Evolutionary conservation across 2,888 invertebrate genomes (phyloP), one percentile per base, ranked within the genome.

Genomic region (Andrena dorsata): DNA sequence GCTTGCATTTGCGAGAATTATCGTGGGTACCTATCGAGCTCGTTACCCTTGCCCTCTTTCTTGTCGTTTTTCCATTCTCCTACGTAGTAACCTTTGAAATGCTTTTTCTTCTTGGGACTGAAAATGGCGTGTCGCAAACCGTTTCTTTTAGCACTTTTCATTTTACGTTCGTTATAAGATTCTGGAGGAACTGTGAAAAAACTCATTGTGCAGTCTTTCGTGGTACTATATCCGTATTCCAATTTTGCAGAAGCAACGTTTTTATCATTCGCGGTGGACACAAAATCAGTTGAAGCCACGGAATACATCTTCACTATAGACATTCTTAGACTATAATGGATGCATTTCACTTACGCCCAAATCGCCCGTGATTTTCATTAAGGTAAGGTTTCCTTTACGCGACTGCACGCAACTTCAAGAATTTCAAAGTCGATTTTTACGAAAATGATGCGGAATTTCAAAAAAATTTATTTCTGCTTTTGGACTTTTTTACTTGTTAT

Each of bases 61-160:
- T 91, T 86, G 89, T 96, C 95, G 51, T 94, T 91, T 79, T 94
- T 95, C 96, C 96, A 96, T 56, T 96, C 95, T 0, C 96, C 96
- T 69, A 94, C 94, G 85, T 96, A 96, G 89, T 92, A 76, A 51
- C 89, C 88, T 68, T 88, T 92, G 65, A 76, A 81, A 35, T 77
- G 74, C 58, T 49, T 53, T 68, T 95, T 90, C 95, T 95, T 23
- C 61, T 93, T 92, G 0, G 95, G 94, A 23, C 95, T 95, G 86
- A 95, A 96, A 88, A 96, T 94, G 0, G 95, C 92, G 86, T 95
- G 95, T 70, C 95, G 94, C 28, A 95, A 89, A 13, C 96, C 96
- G 89, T 96, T 95, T 91, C 95, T 96, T 56, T 88, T 88, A 30
- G 86, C 66, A 32, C 41, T 83, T 47, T 87, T 81, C 41, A 79